These are phyloP conservation scores for Halcyon badia DNA, from an alignment of 2,797 vertebrate species.

Conservation along the genomic window DNA sequence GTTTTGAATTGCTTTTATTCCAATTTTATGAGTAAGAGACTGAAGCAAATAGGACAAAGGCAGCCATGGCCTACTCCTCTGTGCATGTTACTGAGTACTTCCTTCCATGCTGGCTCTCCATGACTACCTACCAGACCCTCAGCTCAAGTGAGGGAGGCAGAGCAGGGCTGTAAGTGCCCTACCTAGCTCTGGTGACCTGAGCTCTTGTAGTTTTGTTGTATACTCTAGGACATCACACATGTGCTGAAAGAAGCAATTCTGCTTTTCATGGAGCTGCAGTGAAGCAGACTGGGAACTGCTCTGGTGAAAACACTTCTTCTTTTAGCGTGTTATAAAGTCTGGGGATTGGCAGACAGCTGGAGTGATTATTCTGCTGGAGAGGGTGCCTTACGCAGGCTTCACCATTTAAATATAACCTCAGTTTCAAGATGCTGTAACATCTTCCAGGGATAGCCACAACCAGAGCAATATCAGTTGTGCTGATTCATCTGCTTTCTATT, in stretches of 20 bases:
- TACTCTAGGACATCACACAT: background rate
- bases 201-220: background rate
- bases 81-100: background rate
- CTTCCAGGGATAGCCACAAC: background rate
- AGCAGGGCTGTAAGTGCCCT: background rate
- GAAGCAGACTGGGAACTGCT: background rate
- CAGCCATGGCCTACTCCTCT: background rate
- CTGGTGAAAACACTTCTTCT: background rate
- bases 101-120: background rate
- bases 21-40: background rate
- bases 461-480: background rate
- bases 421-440: background rate
- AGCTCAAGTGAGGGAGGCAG: background rate
- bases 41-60: background rate
- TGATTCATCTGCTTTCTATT: background rate
- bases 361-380: background rate
- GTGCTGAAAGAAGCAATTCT: background rate
- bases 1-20: background rate
- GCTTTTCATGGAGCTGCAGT: background rate
- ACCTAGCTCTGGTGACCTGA: background rate
- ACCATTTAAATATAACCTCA: background rate
- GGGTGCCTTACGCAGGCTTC: background rate
- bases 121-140: background rate
- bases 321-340: background rate
- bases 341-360: background rate